Evolutionary conservation across 2,113 vertebrate species (phyloP).

Genomic region (Euleptes europaea): DNA sequence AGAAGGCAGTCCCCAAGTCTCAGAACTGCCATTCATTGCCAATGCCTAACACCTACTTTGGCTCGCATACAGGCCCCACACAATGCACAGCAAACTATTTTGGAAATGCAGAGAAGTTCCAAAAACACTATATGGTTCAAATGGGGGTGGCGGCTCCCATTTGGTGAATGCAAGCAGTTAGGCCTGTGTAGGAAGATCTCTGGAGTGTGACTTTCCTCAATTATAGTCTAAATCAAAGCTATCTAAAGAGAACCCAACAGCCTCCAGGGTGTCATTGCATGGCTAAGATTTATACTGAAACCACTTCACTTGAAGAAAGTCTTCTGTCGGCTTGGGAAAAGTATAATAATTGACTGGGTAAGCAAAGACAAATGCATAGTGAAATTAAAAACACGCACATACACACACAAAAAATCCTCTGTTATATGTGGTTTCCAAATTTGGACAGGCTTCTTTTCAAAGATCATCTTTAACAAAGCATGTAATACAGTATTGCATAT

Average conservation of each 20-base stretch:
- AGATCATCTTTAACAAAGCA: conserved; percentile 19
- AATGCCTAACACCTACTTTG: no score
- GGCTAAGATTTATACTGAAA: neutral
- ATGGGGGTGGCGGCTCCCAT: neutral
- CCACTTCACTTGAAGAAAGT: neutral
- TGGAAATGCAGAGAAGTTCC: no score
- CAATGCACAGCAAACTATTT: no score
- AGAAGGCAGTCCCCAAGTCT: no score
- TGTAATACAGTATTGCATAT: neutral
- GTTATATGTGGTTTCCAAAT: neutral
- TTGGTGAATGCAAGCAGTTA: neutral
- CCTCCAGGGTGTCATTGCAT: no score
- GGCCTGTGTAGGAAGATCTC: neutral
- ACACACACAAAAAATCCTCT: neutral
- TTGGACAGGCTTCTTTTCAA: neutral
- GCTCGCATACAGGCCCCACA: no score
- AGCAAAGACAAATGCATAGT: neutral
- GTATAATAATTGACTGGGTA: neutral
- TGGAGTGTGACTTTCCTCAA: neutral
- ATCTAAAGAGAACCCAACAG: neutral
- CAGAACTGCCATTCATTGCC: no score
- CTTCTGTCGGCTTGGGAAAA: neutral
- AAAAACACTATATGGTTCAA: no score
- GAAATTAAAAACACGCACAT: neutral
- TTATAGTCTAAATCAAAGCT: neutral